Evolutionary conservation across 1,140 invertebrate genomes (phyloP).

Genomic region (Magallana ariakensis): DNA sequence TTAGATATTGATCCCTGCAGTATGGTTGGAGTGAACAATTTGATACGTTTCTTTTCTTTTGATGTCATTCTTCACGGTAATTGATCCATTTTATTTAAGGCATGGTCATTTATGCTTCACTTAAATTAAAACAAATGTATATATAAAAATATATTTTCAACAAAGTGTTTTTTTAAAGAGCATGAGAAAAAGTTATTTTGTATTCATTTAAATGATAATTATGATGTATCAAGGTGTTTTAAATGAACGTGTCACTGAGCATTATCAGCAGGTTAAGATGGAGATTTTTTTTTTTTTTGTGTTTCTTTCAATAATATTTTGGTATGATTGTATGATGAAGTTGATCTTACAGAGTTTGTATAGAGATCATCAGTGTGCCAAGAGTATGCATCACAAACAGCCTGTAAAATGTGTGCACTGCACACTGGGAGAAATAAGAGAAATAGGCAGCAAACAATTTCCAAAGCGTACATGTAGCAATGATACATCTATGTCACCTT

Average conservation of each 20-base stretch:
- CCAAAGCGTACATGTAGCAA: conserved; percentile 17
- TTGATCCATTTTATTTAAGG: background rate
- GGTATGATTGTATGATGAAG: too few species aligned
- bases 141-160: too few species aligned
- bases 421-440: background rate
- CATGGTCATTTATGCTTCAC: background rate
- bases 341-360: too few species aligned
- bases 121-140: background rate
- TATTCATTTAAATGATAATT: too few species aligned
- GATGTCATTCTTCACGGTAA: background rate
- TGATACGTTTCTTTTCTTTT: background rate
- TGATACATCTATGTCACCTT: background rate
- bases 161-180: too few species aligned
- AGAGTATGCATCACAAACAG: too few species aligned
- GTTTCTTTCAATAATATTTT: too few species aligned
- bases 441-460: conserved; percentile 26
- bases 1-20: background rate
- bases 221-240: too few species aligned
- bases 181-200: too few species aligned
- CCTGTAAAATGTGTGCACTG: background rate
- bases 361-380: background rate
- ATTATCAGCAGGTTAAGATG: too few species aligned
- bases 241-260: too few species aligned
- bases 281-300: too few species aligned
- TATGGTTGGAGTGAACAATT: background rate